Conservation (phyloP, 1,140 invertebrate species). For the Limonius californicus region DNA sequence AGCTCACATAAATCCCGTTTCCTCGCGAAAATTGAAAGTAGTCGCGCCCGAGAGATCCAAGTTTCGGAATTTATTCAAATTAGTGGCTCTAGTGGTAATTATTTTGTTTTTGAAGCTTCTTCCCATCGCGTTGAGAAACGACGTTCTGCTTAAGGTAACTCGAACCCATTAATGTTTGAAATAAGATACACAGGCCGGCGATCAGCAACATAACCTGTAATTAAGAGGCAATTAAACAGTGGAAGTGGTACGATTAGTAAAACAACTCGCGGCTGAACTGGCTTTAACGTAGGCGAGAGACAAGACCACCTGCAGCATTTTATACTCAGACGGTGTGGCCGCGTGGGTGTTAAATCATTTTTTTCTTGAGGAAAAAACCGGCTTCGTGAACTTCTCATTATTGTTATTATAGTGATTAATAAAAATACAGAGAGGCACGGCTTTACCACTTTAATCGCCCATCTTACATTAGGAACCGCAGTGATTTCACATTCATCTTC, state of each 20-base stretch:
- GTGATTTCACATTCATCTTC: too few relatives aligned
- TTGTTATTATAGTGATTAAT: too few relatives aligned
- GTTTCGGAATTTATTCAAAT: background rate
- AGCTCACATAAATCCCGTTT: background rate
- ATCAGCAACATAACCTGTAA: constrained; percentile 2
- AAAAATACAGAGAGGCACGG: too few relatives aligned
- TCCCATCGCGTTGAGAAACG: background rate
- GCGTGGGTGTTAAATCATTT: background rate
- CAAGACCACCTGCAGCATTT: constrained; percentile 7
- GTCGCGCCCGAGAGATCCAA: background rate
- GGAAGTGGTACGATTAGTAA: constrained; percentile 13
- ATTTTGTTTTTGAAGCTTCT: constrained; percentile 1
- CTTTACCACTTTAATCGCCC: too few relatives aligned
- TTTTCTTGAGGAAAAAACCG: background rate
- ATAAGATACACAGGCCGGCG: background rate
- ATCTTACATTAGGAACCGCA: too few relatives aligned
- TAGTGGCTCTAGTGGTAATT: background rate
- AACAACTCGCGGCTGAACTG: constrained; percentile 3
- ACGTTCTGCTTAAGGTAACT: background rate
- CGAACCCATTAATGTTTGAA: background rate
- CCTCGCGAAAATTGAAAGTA: constrained; percentile 2
- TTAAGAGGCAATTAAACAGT: constrained; percentile 14
- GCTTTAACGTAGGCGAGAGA: constrained; percentile 5
- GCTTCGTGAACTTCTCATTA: background rate
- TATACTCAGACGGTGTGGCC: background rate